Conservation (phyloP, 2,113 vertebrate species). For the Eclectus roratus region DNA sequence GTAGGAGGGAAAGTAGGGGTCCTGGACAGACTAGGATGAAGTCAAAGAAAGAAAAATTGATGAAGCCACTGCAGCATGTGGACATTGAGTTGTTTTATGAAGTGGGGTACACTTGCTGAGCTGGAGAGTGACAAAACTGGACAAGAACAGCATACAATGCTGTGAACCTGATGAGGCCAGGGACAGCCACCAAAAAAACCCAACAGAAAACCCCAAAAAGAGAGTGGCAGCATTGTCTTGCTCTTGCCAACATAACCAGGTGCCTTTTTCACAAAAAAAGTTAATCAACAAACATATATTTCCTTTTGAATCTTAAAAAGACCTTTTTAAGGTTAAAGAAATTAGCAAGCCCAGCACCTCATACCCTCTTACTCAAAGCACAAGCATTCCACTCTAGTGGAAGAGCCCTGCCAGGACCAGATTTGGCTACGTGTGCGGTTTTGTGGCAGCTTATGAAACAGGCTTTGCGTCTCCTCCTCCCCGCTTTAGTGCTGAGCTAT, state of each 20-base stretch:
- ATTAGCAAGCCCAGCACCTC: neutral
- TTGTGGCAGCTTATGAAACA: conserved; percentile 32
- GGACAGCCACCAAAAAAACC: neutral
- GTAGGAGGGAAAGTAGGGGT: neutral
- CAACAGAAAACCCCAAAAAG: neutral
- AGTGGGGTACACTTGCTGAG: neutral
- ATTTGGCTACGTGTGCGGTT: neutral
- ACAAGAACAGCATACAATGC: neutral
- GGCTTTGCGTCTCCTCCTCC: neutral
- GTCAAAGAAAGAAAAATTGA: neutral
- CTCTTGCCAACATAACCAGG: neutral
- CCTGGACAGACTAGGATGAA: neutral
- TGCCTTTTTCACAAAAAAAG: neutral
- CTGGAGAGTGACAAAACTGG: neutral
- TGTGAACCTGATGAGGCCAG: neutral
- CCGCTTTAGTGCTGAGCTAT: conserved; percentile 33
- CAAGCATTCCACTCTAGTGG: conserved; percentile 15
- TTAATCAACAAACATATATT: neutral
- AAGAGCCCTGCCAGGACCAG: neutral
- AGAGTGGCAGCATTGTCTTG: neutral
- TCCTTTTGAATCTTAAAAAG: neutral
- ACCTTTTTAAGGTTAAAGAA: neutral
- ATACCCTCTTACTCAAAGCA: neutral
- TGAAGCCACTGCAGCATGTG: neutral
- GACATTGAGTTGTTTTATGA: neutral